Base-by-base conservation (phyloP, 2,888 invertebrate genomes). In the Drosophila greeni region DNA sequence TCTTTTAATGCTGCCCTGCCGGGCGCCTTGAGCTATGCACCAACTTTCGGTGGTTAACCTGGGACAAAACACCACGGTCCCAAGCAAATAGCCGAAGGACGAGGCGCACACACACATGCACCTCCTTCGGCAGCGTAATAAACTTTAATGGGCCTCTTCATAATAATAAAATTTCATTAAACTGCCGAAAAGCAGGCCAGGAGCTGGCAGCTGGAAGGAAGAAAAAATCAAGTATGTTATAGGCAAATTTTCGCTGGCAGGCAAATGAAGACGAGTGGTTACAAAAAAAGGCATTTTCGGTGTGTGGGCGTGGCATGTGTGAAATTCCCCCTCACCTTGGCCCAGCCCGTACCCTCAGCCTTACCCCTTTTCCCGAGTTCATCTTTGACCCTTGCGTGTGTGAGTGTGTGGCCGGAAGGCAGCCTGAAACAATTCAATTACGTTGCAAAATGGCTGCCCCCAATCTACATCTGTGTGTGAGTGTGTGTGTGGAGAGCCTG, bases 161-260 rank as follows among this genome's bases (percentile, higher is more conserved):
- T 84, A 84, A 84, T 78, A 83, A 85, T 86, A 86, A 85, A 86
- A 85, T 85, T 85, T 85, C 82, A 86, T 86, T 82, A 84, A 85
- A 85, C 70, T 75, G 68, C 77, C 56, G 33, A 45, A 37, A 39
- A 43, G 16, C 29, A 14, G 26, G 16, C n/a, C 5, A 34, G 23
- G 33, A 52, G 36, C 45, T 8, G 26, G 24, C 34, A 29, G 23
- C 11, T 29, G 1, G 18, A n/a, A 47, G 18, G 20, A 55, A 47
- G 20, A 49, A 56, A 43, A 51, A 57, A 45, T 59, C 61, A 36
- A 24, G 72, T 76, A 66, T 2, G n/a, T n/a, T 3, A 20, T 70
- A 82, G 68, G 65, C 76, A 79, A 82, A 77, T 72, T 75, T 73
- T 82, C 52, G 51, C 66, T 65, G 66, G 64, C 54, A 66, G 68